Percentiles rank a stretch among this genome's conserved stretches.
Evolutionary conservation across 2,888 invertebrate genomes (phyloP).

Genomic region (Clitarchus hookeri): DNA sequence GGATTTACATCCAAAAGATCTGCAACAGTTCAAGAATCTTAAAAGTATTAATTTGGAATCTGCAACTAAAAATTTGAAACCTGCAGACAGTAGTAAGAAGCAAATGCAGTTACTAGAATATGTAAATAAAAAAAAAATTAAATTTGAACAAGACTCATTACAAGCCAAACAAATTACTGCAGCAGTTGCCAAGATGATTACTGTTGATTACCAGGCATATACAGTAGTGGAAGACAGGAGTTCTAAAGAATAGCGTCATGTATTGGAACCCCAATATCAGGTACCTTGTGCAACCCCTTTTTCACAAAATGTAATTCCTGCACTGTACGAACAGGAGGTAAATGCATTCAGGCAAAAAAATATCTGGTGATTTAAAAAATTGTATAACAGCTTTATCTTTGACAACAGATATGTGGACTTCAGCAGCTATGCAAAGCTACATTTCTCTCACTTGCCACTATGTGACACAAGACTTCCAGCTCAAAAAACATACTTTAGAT

Average conservation of each 20-base stretch:
- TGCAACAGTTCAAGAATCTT: neutral
- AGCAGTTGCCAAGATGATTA: neutral
- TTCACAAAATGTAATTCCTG: neutral
- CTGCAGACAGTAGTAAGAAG: too few relatives aligned
- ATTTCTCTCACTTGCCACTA: constrained; percentile 19
- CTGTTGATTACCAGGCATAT: neutral
- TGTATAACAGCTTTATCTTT: neutral
- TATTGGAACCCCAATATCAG: neutral
- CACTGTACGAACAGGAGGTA: neutral
- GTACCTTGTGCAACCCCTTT: neutral
- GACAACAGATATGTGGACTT: constrained; percentile 3
- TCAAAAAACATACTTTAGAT: neutral
- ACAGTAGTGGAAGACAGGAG: neutral
- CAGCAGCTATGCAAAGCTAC: neutral
- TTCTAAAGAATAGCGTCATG: neutral
- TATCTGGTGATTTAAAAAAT: neutral
- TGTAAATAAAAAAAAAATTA: too few relatives aligned
- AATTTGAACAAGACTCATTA: too few relatives aligned
- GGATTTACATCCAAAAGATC: neutral
- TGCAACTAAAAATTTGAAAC: too few relatives aligned
- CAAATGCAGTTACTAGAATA: too few relatives aligned
- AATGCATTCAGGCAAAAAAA: neutral
- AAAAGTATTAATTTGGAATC: neutral
- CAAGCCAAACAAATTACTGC: too few relatives aligned
- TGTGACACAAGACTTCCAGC: neutral